A percentile compares a stretch with the other conserved stretches of the same genome.
Evolutionary conservation across 2,888 invertebrate species (phyloP).

Genomic region (Melanargia galathea): DNA sequence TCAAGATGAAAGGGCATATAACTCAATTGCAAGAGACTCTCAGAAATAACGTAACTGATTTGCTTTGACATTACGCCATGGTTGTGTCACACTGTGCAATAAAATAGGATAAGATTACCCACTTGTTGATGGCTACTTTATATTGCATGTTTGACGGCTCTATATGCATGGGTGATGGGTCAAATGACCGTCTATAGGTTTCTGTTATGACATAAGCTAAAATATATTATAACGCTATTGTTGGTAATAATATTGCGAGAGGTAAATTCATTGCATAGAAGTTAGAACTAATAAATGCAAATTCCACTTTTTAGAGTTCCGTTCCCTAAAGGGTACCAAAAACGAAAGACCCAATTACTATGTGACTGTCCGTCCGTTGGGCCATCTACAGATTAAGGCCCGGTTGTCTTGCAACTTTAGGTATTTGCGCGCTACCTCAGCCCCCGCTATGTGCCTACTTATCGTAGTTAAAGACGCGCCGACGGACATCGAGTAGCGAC

Average conservation of each 20-base stretch:
- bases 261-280: background rate
- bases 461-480: too few species aligned
- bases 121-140: background rate
- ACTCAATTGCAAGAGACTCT: background rate
- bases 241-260: background rate
- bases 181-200: background rate
- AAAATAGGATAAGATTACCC: conserved; percentile 6
- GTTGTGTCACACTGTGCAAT: conserved; percentile 6
- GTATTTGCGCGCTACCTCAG: too few species aligned
- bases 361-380: too few species aligned
- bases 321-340: too few species aligned
- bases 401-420: too few species aligned
- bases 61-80: background rate
- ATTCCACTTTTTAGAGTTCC: too few species aligned
- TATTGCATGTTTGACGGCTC: background rate
- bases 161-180: background rate
- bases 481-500: too few species aligned
- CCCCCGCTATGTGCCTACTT: too few species aligned
- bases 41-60: background rate
- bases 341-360: too few species aligned
- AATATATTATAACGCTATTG: background rate
- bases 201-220: background rate
- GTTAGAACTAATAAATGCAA: background rate
- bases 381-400: too few species aligned
- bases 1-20: background rate